Base-by-base conservation (phyloP, 2,113 vertebrate species). In the Saguinus imperator region DNA sequence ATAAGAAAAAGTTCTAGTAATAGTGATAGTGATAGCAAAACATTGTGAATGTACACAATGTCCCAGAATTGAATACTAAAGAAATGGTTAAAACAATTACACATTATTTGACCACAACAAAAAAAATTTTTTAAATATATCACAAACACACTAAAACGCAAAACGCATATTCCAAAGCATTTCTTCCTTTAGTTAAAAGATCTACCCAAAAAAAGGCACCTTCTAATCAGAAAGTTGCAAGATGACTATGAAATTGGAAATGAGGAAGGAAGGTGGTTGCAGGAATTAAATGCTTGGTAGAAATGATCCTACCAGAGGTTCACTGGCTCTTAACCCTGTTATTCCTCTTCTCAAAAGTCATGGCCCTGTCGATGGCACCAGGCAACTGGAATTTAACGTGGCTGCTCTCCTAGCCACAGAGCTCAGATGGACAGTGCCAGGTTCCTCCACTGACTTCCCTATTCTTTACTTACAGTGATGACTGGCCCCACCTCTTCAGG, bases 341-440 rank as follows among this genome's bases (percentile, higher is more conserved):
- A 7, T 6, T 21, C 83, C 16, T 23, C 13, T 9, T 6, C 57
- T 43, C 18, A 21, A 82, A 85, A 11, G 11, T 43, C 18, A 9
- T 9, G 37, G 37, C 32, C 14, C 37, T 32, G 35, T n/a, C 52
- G 20, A 10, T 45, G 82, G 18, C 25, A 37, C 58, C 25, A 91
- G 70, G 29, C 32, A 12, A 14, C 1, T 21, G 6, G 50, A 80
- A 76, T 55, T 25, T 3, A 3, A 3, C 1, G 0, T 35, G 57
- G 2, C 8, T 64, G n/a, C 32, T 52, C 23, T 37, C 8, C 10
- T 8, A 8, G 17, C 32, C 27, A 20, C 25, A 66, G 48, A 76
- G 57, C 50, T 64, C 14, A 8, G 14, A 3, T 2, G 10, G 14
- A 27, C 29, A 32, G 50, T 0, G 6, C 23, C 37, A 37, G 0